Base-by-base conservation (phyloP, 2,888 invertebrate genomes). In the Muschampia plurimacula region DNA sequence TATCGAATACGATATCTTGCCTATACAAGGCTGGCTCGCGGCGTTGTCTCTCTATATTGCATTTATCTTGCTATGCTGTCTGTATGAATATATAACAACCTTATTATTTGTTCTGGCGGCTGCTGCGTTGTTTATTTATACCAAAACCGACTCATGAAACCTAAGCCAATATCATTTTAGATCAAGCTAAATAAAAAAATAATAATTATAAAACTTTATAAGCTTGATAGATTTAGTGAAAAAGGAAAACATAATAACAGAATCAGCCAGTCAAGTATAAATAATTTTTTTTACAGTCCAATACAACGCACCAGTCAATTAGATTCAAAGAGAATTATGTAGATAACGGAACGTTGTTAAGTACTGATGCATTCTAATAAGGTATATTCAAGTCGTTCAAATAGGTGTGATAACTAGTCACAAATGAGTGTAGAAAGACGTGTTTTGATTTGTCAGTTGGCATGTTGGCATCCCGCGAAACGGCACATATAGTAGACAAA, bases 271-370 rank as follows among this genome's bases (percentile, higher is more conserved):
- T 57, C 12, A 32, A 59, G 28, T 59, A 59, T 59, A 28, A 59
- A 59, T 32, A 32, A 59, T n/a, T 13, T 32, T 13, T 12, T 10
- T 28, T 1, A 22, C 12, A 5, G 1, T 32, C 2, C 1, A 59
- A 22, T 73, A 12, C 13, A 13, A 49, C 49, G 39, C 55, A 22
- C 71, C 77, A 89, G 88, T 86, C 88, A 88, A 86, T 86, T 85
- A 84, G 78, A 82, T 81, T 83, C 82, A 83, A 78, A 79, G 77
- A 81, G 83, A 81, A 87, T 89, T 77, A 67, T 72, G 75, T 79
- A 78, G 67, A 72, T 62, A 72, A 66, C n/a, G 81, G 79, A 87
- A 83, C 70, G 84, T 90, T 91, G 90, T 91, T 87, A 86, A n/a
- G n/a, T n/a, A n/a, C 80, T 84, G 80, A 89, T 86, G 88, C 84